Evolutionary conservation across 2,797 vertebrate species (phyloP).

Genomic region (Gallinago stenura): DNA sequence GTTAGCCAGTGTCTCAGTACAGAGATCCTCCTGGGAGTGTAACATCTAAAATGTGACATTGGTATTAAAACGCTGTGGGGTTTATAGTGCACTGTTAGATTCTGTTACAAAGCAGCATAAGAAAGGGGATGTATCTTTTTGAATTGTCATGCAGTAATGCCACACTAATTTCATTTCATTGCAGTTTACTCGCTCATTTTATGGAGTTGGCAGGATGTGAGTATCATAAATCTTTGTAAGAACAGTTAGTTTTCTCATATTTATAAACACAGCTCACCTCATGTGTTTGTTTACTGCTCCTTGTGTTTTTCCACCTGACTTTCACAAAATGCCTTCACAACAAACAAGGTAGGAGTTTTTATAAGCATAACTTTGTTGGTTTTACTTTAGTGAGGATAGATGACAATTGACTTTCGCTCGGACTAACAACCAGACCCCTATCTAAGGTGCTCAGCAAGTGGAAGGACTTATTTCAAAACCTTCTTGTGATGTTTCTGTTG

Average conservation of each 20-base stretch:
- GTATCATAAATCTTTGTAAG: not conserved
- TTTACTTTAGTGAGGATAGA: not conserved
- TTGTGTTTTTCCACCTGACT: not conserved
- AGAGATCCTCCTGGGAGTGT: not conserved
- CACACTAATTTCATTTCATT: not conserved
- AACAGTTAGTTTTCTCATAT: not conserved
- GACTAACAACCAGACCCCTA: not conserved
- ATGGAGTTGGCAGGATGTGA: not conserved
- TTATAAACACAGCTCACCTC: not conserved
- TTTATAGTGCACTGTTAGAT: not conserved
- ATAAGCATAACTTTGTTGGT: not conserved
- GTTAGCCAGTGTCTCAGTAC: not conserved
- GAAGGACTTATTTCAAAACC: not conserved
- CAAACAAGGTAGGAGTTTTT: not conserved
- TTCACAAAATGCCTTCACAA: not conserved
- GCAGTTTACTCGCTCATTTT: not conserved
- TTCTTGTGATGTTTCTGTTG: not conserved
- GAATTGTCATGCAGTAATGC: not conserved
- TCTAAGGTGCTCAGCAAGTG: not conserved
- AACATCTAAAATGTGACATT: not conserved
- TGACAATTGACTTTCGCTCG: not conserved
- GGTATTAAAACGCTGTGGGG: not conserved
- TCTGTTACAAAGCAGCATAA: not conserved
- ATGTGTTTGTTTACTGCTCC: not conserved
- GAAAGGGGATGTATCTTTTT: not conserved